Base-by-base conservation (phyloP, 2,113 vertebrate species). In the Lagopus muta region DNA sequence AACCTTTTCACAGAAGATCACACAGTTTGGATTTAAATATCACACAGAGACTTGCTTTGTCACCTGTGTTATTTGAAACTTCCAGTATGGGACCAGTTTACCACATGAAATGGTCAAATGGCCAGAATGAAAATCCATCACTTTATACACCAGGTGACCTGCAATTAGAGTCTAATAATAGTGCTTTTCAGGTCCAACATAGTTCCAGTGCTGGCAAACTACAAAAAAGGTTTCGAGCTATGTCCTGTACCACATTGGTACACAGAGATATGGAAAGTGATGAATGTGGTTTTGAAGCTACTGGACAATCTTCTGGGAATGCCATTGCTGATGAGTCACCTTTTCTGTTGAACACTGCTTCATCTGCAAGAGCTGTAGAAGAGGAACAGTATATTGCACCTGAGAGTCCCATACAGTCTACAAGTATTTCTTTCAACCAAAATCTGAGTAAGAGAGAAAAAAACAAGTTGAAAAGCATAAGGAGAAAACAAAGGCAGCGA, bases 381-480 rank as follows among this genome's bases (percentile, higher is more conserved):
- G 96, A 96, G 27, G 73, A 95, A 43, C 91, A 93, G 1, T 70
- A 43, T 34, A 71, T 83, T 28, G 90, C 89, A n/a, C 47, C 78
- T 76, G 40, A 90, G 89, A 82, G 62, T 90, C 79, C 96, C 60
- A 38, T 92, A 61, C 96, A 93, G 60, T 89, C 94, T 19, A 24
- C 2, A 0, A 86, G 60, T 45, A 82, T 94, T 57, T 89, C 88
- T 2, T 25, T 96, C 64, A 98, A 97, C 38, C 97, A 96, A 90
- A 98, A 97, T 32, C 94, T 97, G 52, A 98, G 64, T 91, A 98
- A 98, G 87, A 98, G 96, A 89, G 98, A 99, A 95, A 98, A 95
- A 96, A 99, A 97, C 94, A 98, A 96, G 24, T 90, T 97, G 72
- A 99, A 99, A 97, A 98, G 94, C 94, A 75, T 98, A 36, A 97